Evolutionary conservation across 2,113 vertebrate species (phyloP).

Genomic region (Aspidoscelis tigris): DNA sequence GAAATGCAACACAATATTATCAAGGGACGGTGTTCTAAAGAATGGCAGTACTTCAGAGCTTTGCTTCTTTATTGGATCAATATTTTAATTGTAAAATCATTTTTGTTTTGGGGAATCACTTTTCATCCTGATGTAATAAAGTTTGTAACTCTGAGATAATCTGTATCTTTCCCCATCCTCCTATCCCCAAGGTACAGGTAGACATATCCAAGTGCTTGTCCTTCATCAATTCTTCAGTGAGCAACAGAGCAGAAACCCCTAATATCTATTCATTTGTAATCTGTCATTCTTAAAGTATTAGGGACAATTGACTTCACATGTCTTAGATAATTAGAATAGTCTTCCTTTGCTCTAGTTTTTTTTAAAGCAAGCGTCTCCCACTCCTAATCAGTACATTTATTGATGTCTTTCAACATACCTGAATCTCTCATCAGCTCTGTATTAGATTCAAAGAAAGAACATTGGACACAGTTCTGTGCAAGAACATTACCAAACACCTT

Average conservation of each 20-base stretch:
- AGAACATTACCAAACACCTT: conserved; percentile 58
- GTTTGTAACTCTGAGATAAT: conserved; percentile 63
- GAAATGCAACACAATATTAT: conserved; percentile 41
- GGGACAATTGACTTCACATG: conserved; percentile 95
- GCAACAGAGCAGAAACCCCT: conserved; percentile 88
- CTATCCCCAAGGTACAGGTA: conserved; percentile 75
- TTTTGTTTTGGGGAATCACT: conserved; percentile 62
- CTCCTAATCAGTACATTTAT: conserved; percentile 75
- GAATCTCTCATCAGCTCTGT: conserved; percentile 68
- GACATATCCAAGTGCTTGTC: conserved; percentile 85
- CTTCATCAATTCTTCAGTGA: conserved; percentile 80
- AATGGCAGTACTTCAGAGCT: conserved; percentile 37
- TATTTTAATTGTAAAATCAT: conserved; percentile 62
- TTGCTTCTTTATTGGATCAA: conserved; percentile 52
- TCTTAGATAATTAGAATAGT: conserved; percentile 89
- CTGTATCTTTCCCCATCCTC: conserved; percentile 71
- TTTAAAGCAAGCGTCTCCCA: conserved; percentile 71
- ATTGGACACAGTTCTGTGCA: conserved; percentile 53
- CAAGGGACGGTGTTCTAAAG: conserved; percentile 55
- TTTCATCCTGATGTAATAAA: conserved; percentile 61
- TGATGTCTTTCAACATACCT: conserved; percentile 77
- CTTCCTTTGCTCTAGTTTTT: conserved; percentile 78
- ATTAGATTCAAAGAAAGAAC: conserved; percentile 43
- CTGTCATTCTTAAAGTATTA: conserved; percentile 90
- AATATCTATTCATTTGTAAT: conserved; percentile 85